Evolutionary conservation across 1,140 invertebrate species (phyloP).

Genomic region (Heliconius eleuchia): DNA sequence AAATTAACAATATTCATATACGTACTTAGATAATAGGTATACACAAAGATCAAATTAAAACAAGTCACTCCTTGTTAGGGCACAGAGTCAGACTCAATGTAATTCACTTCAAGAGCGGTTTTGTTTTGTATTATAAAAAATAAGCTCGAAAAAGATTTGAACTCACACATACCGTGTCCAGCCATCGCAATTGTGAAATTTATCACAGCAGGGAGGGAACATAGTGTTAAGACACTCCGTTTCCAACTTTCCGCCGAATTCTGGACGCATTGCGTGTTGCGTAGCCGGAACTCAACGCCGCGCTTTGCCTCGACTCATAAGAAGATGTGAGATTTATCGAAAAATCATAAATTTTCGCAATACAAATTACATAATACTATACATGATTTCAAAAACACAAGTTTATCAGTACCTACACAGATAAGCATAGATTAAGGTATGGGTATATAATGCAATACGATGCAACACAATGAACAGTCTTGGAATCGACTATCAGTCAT

Average conservation of each 20-base stretch:
- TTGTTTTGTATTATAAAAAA: no score
- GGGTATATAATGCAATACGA: slow-evolving; percentile 37
- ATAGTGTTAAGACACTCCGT: no score
- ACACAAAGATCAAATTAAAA: not conserved
- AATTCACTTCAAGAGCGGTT: no score
- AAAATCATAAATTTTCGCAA: not conserved
- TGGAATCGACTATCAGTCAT: slow-evolving; percentile 39
- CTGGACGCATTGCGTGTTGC: no score
- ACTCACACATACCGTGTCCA: not conserved
- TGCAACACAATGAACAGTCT: slow-evolving; percentile 36
- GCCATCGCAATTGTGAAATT: no score
- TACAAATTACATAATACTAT: not conserved
- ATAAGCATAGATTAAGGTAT: slow-evolving; percentile 24
- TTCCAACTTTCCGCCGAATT: no score
- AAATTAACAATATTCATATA: not conserved
- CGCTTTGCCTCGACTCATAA: no score
- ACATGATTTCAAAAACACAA: slow-evolving; percentile 1
- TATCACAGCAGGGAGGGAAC: not conserved
- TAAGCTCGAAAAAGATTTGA: not conserved
- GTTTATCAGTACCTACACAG: slow-evolving; percentile 12
- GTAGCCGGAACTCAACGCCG: no score
- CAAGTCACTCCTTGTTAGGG: not conserved
- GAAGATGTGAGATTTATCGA: not conserved
- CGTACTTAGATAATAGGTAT: no score
- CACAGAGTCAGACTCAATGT: no score